Evolutionary conservation across 1,140 invertebrate species (phyloP).

Genomic region (Sinonovacula constricta): DNA sequence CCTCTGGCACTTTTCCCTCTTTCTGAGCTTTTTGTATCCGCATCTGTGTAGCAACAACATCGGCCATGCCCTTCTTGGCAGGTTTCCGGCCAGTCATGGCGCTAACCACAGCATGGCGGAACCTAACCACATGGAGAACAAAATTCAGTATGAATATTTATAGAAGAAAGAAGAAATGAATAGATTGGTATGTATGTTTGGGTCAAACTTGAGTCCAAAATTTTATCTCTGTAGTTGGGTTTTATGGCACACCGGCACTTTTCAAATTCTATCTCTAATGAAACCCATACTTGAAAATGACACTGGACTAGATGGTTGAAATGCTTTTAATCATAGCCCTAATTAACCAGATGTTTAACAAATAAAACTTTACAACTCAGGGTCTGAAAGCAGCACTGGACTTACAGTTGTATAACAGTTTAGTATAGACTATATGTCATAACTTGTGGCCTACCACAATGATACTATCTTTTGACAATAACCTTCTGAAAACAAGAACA

Average conservation of each 20-base stretch:
- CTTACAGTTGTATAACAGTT: too few species aligned
- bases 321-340: too few species aligned
- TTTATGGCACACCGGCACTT: too few species aligned
- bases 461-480: too few species aligned
- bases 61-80: slow-evolving; percentile 57
- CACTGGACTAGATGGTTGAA: not conserved
- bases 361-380: too few species aligned
- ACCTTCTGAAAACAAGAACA: too few species aligned
- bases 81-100: slow-evolving; percentile 63
- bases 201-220: not conserved
- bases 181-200: not conserved
- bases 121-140: slow-evolving; percentile 57
- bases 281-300: not conserved
- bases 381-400: too few species aligned
- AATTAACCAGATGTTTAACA: too few species aligned
- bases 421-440: too few species aligned
- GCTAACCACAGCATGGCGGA: slow-evolving; percentile 73
- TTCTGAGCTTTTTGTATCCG: slow-evolving; percentile 57
- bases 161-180: not conserved
- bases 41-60: slow-evolving; percentile 63
- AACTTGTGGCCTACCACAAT: too few species aligned
- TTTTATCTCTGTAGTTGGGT: too few species aligned
- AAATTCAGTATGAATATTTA: not conserved
- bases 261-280: slow-evolving; percentile 1
- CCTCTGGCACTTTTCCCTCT: slow-evolving; percentile 63